Evolutionary conservation across 2,113 vertebrate genomes (phyloP).

Genomic region (Cyphomyrus discorhynchus): DNA sequence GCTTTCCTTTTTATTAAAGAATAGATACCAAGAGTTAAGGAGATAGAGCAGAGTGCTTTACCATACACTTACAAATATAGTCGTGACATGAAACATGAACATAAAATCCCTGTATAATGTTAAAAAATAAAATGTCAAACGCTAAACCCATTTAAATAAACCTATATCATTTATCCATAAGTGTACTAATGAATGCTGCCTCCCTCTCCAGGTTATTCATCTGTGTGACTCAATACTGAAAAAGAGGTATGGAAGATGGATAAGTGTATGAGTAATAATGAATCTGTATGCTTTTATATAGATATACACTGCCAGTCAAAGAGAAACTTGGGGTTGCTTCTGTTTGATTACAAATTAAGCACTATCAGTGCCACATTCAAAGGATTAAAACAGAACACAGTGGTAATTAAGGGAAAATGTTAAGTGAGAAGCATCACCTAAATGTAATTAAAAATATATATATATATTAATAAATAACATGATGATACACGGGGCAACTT

Average conservation of each 20-base stretch:
- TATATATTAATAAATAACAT: background rate
- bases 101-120: background rate
- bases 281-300: background rate
- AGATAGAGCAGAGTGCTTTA: background rate
- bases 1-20: background rate
- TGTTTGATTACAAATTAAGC: background rate
- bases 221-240: background rate
- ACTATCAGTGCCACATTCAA: background rate
- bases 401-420: background rate
- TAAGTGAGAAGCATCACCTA: background rate
- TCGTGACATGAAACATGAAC: background rate
- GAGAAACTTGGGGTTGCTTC: background rate
- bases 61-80: background rate
- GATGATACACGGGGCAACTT: background rate
- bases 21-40: background rate
- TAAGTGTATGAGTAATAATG: background rate
- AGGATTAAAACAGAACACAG: background rate
- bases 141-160: background rate
- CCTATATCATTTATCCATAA: background rate
- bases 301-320: background rate
- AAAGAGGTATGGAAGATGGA: background rate
- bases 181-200: background rate
- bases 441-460: background rate
- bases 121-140: background rate
- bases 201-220: background rate